Evolutionary conservation across 2,113 vertebrate species (phyloP).

Genomic region (Aspiorhynchus laticeps): DNA sequence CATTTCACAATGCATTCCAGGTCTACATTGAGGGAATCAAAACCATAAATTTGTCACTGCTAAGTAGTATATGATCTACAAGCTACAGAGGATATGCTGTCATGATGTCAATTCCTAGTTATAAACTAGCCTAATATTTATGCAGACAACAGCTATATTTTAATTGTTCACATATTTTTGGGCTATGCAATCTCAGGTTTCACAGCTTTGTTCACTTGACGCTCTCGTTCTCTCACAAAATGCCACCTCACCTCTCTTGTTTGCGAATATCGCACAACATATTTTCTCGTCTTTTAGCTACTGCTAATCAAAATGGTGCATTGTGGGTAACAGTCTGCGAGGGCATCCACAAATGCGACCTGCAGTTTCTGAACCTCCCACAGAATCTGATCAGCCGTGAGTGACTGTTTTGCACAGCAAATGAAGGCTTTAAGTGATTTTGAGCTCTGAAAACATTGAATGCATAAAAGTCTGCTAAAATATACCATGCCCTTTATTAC

Average conservation of each 20-base stretch:
- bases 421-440: slow-evolving; percentile 8
- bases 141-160: not conserved
- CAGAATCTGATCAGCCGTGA: not conserved
- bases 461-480: not conserved
- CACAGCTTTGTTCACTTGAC: not conserved
- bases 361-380: not conserved
- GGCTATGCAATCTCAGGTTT: not conserved
- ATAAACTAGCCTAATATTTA: not conserved
- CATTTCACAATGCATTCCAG: not conserved
- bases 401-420: not conserved
- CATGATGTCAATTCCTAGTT: not conserved
- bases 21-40: not conserved
- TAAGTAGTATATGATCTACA: not conserved
- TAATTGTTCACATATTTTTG: not conserved
- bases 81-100: not conserved
- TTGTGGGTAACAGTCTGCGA: not conserved
- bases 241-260: not conserved
- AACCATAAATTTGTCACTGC: not conserved
- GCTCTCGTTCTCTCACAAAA: not conserved
- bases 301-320: not conserved
- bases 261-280: not conserved
- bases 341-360: not conserved
- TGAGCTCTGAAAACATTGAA: not conserved
- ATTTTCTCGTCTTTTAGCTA: not conserved
- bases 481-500: not conserved